Base-by-base conservation (phyloP, 1,140 invertebrate species). In the Aphis craccivora region DNA sequence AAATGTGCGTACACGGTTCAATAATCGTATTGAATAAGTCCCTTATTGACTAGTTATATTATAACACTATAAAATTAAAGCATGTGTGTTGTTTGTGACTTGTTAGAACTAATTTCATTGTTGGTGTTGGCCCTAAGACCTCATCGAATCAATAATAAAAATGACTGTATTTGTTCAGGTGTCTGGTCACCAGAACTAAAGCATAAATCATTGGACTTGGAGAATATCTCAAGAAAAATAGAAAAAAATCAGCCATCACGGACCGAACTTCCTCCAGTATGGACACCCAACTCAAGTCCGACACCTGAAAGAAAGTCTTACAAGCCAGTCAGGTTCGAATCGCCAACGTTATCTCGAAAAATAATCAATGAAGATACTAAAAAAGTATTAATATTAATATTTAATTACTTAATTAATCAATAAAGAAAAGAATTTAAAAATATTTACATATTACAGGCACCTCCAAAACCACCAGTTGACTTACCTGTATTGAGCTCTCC, bases 281-380 rank as follows among this genome's bases (percentile, higher is more conserved):
- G 97, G 97, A 96, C 97, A 4, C 97, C 97, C 9, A 96, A 96
- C 94, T 95, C 97, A 5, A 97, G 96, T 94, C 97, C 97, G 5
- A 95, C 95, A 40, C 95, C 95, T 93, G 96, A 97, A 94, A 97
- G 96, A 96, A 97, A 96, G 94, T 9, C 95, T 93, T 98, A 97
- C 95, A 96, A 97, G 94, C 97, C 97, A 3, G 97, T 98, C 53
- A 96, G 96, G 94, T 98, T 98, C 95, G 97, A 98, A 94, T 96
- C 97, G 94, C 96, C 97, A 94, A 95, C 97, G 94, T 95, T 97
- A 94, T 95, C 96, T 45, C 95, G 97, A 55, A 96, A 95, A 94
- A 95, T 95, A 48, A 84, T 30, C 81, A 91, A 88, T 40, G 48
- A 8, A 25, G 93, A 93, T 40, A 53, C 22, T 87, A 25, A 55